phyloP scores from a whole-genome alignment of 2,888 invertebrate species.

The Ferdinandea cuprea region DNA sequence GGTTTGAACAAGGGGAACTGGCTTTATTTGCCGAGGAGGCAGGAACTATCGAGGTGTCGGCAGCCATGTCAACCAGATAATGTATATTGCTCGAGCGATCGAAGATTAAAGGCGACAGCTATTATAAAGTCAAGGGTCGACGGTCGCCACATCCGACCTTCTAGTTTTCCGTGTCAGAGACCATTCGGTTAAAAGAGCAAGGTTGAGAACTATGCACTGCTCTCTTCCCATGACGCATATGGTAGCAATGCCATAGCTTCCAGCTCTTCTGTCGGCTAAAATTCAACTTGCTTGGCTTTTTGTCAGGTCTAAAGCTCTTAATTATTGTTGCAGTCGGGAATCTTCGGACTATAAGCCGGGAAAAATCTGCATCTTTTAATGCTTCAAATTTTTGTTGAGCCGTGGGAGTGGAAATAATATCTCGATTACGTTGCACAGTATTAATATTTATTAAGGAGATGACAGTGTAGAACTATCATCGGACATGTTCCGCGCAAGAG shows the following conservation, averaged over 20 bases:
- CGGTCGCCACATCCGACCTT: constrained; percentile 23
- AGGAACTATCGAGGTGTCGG: constrained; percentile 69
- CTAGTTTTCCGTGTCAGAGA: constrained; percentile 13
- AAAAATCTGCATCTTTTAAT: neutral
- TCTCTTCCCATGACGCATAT: constrained; percentile 42
- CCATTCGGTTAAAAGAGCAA: constrained; percentile 10
- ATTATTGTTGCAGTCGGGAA: neutral
- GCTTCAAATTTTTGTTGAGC: neutral
- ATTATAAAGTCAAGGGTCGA: constrained; percentile 5
- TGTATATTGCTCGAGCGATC: constrained; percentile 30
- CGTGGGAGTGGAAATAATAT: neutral
- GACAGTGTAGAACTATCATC: constrained; percentile 5
- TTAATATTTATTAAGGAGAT: constrained; percentile 5
- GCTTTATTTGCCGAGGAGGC: constrained; percentile 2
- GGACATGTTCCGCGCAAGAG: neutral
- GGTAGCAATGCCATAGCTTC: constrained; percentile 59
- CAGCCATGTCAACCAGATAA: constrained; percentile 69
- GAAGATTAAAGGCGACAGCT: constrained; percentile 40
- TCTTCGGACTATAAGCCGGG: constrained; percentile 11
- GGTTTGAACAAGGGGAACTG: neutral
- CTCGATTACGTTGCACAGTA: constrained; percentile 1
- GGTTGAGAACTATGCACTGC: constrained; percentile 55
- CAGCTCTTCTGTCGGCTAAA: constrained; percentile 20
- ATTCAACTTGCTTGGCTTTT: constrained; percentile 16
- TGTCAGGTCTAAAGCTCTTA: neutral